Base-by-base conservation (phyloP, 2,888 invertebrate genomes). In the Alcis repandata region DNA sequence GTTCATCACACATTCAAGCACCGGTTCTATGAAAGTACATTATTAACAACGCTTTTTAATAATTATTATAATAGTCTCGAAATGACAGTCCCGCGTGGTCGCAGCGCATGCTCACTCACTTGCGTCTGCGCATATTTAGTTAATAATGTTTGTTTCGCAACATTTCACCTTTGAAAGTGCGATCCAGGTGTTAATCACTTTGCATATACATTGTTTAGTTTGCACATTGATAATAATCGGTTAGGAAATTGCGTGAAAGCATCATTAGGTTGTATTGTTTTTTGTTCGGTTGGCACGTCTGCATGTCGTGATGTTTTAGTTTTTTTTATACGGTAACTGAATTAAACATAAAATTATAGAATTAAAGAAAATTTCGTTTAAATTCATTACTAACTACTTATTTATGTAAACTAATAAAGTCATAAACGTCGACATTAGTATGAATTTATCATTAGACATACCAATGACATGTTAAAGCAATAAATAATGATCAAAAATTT, bases 71-170 rank as follows among this genome's bases (percentile, higher is more conserved):
- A 22, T 10, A 10, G 46, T 46, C 48, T 63, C 48, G 46, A 51
- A 13, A 49, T 48, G 36, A 53, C 54, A 59, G 43, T 41, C 11
- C 40, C 13, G 15, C 10, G 60, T 65, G 60, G 60, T 7, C 20
- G 54, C 46, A 46, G 17, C 11, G 17, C 46, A 43, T 36, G 20
- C 27, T 27, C 45, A 45, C 32, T 63, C 51, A 40, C 15, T 38
- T 67, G 69, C 66, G 71, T 17, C 32, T 68, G 54, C 65, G 63
- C 73, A 73, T 74, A 66, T 65, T 45, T n/a, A 51, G 36, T 38
- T 79, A 82, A 79, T 83, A 78, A 83, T 77, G 74, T 77, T 77
- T 78, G 78, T 84, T 81, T 77, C 73, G 80, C 79, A 81, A 83
- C 78, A 77, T 77, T 75, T 68, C 63, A 71, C 70, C 59, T 68